These are phyloP conservation scores for Poliocrania exsul DNA, from an alignment of 2,797 vertebrate species.

Conservation along the genomic window DNA sequence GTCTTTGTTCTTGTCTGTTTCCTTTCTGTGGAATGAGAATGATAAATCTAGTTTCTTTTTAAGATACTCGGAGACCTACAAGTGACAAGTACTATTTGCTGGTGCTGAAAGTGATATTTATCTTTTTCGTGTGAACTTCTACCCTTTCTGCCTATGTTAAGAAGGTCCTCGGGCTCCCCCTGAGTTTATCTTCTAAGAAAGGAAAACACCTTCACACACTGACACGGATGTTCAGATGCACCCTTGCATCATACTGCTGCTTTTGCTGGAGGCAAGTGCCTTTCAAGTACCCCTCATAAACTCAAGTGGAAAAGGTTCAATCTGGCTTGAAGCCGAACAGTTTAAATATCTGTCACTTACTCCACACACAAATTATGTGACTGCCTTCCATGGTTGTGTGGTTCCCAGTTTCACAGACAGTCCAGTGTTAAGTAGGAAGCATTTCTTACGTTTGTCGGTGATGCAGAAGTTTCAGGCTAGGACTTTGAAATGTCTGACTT, in stretches of 20 bases:
- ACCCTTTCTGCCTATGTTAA: background rate
- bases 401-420: background rate
- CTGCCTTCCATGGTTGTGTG: background rate
- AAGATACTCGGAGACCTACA: background rate
- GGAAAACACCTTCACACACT: slow-evolving; percentile 42
- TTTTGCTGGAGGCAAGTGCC: slow-evolving; percentile 48
- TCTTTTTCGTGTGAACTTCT: background rate
- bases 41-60: background rate
- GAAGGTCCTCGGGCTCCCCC: background rate
- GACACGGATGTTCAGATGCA: slow-evolving; percentile 26
- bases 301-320: slow-evolving; percentile 61
- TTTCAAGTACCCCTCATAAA: slow-evolving; percentile 58
- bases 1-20: background rate
- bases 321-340: slow-evolving; percentile 42
- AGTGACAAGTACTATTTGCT: background rate
- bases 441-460: background rate
- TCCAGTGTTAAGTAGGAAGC: background rate
- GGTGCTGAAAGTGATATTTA: background rate
- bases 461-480: background rate
- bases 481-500: background rate
- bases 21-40: background rate
- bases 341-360: slow-evolving; percentile 38
- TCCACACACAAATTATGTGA: background rate
- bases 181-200: background rate
- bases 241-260: slow-evolving; percentile 37